Percentiles rank a stretch among this genome's conserved stretches.
Conservation (phyloP, 2,113 vertebrate species). For the Bos taurus region ARS-UCD2.0 NC_037336.1:90478501-90479000, state of each 20-base stretch:
- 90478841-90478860: background rate
- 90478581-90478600: background rate
- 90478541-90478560: background rate
- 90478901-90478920: background rate
- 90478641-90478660: background rate
- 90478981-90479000: slow-evolving; percentile 22
- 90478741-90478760: background rate
- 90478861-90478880: background rate
- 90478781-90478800: background rate
- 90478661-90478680: background rate
- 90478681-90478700: background rate
- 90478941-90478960: background rate
- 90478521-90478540: background rate
- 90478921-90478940: background rate
- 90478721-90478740: background rate
- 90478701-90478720: slow-evolving; percentile 11
- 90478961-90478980: background rate
- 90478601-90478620: background rate
- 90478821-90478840: background rate
- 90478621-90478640: background rate
- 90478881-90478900: background rate
- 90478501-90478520: background rate
- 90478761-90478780: background rate
- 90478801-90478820: background rate
- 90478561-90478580: background rate